Base-by-base conservation (phyloP, 37 sponge, comb jelly and placozoan species). In the Chondrilla cf. caribensis region DNA sequence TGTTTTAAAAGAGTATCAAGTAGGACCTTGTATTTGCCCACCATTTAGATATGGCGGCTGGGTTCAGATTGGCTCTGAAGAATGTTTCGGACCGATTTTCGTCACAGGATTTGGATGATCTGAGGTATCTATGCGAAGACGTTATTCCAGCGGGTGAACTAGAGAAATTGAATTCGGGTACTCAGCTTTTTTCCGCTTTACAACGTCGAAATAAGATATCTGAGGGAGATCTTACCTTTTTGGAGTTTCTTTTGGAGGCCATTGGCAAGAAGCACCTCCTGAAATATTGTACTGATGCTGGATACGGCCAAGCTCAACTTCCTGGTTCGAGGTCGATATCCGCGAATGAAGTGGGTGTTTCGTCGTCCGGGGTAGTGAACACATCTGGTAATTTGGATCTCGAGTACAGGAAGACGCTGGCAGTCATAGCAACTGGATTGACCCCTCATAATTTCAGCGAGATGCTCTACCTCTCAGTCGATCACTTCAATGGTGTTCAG, bases 201-300 rank as follows among this genome's bases (percentile, higher is more conserved):
- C 58, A 80, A 3, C 54, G 76, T 39, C 38, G 41, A 40, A 39
- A 39, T n/a, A 73, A 73, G 76, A 73, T 73, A 43, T 73, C 76
- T 31, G 76, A 73, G 43, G 11, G 25, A 0, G 15, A 73, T 25
- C 29, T 37, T 39, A 2, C 7, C 25, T 40, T 73, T 15, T 43
- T 73, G 2, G 24, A 42, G 21, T 24, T 40, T 24, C 76, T 73
- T 19, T 38, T 73, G 24, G 24, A 73, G 1, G 8, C 11, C 1
- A 7, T 73, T 6, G 76, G 43, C 44, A 73, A 73, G 24, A 37
- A 73, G 2, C 76, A 73, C 43, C 44, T 73, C 14, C 21, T 73
- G 76, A 73, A 73, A 14, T 24, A 22, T 43, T 24, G 31, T 38
- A 42, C 41, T 7, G 76, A 73, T 38, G 41, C 44, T 15, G 76